Base-by-base conservation (phyloP, 2,797 vertebrate species). In the Tragelaphus oryx region DNA sequence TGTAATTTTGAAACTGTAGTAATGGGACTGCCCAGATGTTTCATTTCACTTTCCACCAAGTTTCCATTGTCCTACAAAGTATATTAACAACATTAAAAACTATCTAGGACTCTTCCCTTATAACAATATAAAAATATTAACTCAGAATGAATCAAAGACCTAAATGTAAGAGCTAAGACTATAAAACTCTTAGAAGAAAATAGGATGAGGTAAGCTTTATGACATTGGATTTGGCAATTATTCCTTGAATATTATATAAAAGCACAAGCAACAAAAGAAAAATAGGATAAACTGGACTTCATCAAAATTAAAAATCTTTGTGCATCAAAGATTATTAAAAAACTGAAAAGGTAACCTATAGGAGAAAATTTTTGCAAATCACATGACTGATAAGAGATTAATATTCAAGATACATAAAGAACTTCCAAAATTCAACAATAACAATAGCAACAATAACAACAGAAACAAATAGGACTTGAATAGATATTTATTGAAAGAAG, bases 1-100 rank as follows among this genome's bases (percentile, higher is more conserved):
- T 52, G 46, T 81, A 81, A 52, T 59, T 60, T 57, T 76, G 82
- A 80, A 68, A 81, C 30, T 81, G 59, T 17, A 95, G 92, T 94
- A 92, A 98, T 98, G 20, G 98, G 98, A 80, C 98, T 98, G 46
- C 92, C 97, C 37, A 98, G 83, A 48, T 87, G 94, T 28, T 95
- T 97, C 86, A 97, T 93, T 89, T 98, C 97, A 57, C 17, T 93
- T 44, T 98, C 97, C 55, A 92, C 8, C 52, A 91, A 71, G 62
- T 71, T 93, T 81, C 55, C 52, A 55, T 74, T 94, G 60, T 97
- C 88, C 98, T 98, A 54, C 55, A 75, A 94, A 94, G 10, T 68
- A 94, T 74, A 97, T 28, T 59, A 65, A 92, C 55, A 96, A 78
- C 6, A 83, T 91, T 94, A 95, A 85, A 94, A 89, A 74, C 33